phyloP scores from a whole-genome alignment of 2,113 vertebrate genomes.

The Crotalus horridus region DNA sequence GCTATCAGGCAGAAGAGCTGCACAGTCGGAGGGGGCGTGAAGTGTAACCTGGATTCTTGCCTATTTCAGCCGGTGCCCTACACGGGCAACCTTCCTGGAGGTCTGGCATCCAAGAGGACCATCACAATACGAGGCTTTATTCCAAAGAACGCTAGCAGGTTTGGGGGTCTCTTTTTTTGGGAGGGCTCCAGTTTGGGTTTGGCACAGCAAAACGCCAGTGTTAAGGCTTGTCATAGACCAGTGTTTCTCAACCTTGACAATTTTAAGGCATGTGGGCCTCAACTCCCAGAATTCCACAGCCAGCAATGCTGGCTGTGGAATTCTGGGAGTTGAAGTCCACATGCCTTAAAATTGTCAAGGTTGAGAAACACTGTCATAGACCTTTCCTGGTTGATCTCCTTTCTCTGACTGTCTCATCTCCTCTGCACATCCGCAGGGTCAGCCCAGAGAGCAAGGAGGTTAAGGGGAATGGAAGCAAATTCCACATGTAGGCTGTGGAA shows the following conservation, averaged over 20 bases:
- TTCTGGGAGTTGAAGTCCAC: too few species aligned
- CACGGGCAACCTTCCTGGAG: constrained; percentile 64
- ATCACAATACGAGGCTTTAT: constrained; percentile 77
- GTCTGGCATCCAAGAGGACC: constrained; percentile 73
- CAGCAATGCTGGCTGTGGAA: too few species aligned
- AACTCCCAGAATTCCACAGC: too few species aligned
- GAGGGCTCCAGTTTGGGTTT: neutral
- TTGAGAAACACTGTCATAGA: neutral
- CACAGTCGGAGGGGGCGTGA: neutral
- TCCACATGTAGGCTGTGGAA: neutral
- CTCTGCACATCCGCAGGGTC: neutral
- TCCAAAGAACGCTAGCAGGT: constrained; percentile 65
- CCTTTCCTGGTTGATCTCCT: neutral
- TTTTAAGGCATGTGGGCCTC: too few species aligned
- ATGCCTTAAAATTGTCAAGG: too few species aligned
- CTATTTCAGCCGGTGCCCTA: constrained; percentile 72
- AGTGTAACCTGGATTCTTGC: neutral
- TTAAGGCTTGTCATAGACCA: neutral
- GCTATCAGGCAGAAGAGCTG: neutral
- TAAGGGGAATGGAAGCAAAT: neutral
- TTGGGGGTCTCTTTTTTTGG: neutral
- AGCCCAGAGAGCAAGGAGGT: neutral
- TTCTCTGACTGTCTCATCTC: neutral
- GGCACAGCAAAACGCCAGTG: neutral
- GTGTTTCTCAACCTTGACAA: too few species aligned